Percentiles rank a stretch among this genome's conserved stretches.
These are phyloP conservation scores for Halictus ligatus DNA, from an alignment of 2,888 invertebrate genomes.

Conservation along the genomic window DNA sequence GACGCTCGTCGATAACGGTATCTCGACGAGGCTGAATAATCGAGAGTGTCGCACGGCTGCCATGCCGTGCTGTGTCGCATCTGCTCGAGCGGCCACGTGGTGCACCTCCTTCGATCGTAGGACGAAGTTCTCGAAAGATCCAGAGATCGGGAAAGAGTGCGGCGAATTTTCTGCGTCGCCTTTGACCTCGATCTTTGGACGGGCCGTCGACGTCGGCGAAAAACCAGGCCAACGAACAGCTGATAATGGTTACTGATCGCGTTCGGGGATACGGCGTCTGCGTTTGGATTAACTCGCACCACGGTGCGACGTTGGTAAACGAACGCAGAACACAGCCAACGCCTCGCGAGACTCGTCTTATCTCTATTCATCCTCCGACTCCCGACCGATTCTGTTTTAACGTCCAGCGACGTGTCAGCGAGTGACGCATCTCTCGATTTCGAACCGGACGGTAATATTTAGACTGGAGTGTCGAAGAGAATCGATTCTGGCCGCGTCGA, in stretches of 20 bases:
- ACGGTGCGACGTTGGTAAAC: conserved; percentile 23
- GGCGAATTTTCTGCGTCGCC: conserved; percentile 29
- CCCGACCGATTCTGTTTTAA: conserved; percentile 17
- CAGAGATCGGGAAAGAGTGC: background rate
- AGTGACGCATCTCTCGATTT: background rate
- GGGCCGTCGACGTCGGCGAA: conserved; percentile 74
- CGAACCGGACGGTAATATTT: background rate
- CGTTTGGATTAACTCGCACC: conserved; percentile 50
- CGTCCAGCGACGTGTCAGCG: background rate
- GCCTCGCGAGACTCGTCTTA: conserved; percentile 9
- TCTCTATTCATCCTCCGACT: background rate
- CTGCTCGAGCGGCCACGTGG: background rate
- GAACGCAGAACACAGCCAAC: conserved; percentile 21
- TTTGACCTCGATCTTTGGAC: conserved; percentile 22
- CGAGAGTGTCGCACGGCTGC: background rate
- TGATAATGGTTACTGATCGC: conserved; percentile 56
- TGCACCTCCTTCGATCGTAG: background rate
- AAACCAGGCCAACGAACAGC: conserved; percentile 77
- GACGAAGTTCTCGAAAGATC: background rate
- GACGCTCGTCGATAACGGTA: conserved; percentile 4
- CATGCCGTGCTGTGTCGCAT: background rate
- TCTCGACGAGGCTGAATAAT: conserved; percentile 4
- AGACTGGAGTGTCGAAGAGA: background rate
- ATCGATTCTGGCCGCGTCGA: background rate
- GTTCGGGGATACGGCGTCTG: conserved; percentile 54